Evolutionary conservation across 2,113 vertebrate species (phyloP).

Genomic region (Microtus ochrogaster): DNA sequence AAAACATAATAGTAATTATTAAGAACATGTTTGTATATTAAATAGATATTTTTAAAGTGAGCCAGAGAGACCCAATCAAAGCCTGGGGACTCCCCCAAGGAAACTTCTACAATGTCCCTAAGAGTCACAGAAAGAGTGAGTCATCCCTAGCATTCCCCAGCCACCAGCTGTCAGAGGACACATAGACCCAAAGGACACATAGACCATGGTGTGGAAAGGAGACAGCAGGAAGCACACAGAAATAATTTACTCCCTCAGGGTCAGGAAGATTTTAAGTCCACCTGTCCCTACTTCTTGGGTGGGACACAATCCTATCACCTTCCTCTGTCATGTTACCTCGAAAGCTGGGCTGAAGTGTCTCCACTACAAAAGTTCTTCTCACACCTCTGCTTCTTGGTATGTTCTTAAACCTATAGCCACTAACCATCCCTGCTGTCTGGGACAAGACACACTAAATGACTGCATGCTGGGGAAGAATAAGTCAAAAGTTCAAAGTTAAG

Average conservation of each 20-base stretch:
- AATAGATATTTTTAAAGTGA: background rate
- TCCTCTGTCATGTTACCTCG: background rate
- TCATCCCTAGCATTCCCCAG: conserved; percentile 58
- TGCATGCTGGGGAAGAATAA: background rate
- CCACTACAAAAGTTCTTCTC: background rate
- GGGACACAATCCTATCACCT: conserved; percentile 8
- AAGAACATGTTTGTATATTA: background rate
- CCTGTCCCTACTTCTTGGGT: background rate
- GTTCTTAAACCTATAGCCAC: conserved; percentile 38
- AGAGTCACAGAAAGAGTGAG: conserved; percentile 21
- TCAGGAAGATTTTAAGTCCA: background rate
- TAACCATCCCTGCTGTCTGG: background rate
- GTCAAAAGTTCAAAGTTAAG: background rate
- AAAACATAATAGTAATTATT: background rate
- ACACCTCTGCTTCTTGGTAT: conserved; percentile 53
- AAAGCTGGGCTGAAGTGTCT: background rate
- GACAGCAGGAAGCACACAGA: background rate
- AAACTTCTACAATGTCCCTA: conserved; percentile 42
- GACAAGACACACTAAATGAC: background rate
- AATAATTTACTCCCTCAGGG: background rate
- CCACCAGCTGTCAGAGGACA: conserved; percentile 4
- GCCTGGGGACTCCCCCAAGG: conserved; percentile 55
- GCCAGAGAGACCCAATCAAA: background rate
- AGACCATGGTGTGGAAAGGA: background rate
- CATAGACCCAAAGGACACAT: conserved; percentile 20